Evolutionary conservation across 2,888 invertebrate genomes (phyloP), one percentile per base, ranked within the genome.

Genomic region (Drosophila buzzatii): DNA sequence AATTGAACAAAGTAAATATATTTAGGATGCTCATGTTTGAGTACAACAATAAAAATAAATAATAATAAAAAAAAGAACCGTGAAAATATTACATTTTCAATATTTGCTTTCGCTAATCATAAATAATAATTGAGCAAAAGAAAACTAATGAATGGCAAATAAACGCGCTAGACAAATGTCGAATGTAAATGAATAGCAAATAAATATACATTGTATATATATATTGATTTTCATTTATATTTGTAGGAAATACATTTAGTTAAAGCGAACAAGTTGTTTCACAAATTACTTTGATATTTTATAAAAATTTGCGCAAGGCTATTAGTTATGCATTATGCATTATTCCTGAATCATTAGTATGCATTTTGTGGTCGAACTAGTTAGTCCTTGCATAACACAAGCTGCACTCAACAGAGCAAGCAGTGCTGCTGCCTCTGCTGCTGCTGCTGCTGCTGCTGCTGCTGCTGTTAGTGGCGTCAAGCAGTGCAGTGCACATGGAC

Each of bases 11-110:
- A 65, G 51, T 53, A 68, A 51, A 60, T 41, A 49, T 18, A 33
- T 49, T 49, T 16, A 57, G 57, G 47, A 44, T 67, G 61, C 60
- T 45, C 75, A 67, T 61, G 75, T 73, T 73, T 60, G 3, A 23
- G n/a, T n/a, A 45, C 3, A 76, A 12, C 20, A 27, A 47, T 33
- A 31, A 31, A 47, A 16, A 16, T 27, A 27, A 27, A 27, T 27
- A 27, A 27, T 27, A 16, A 16, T 4, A 1, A 23, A 37, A 31
- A n/a, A 65, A 70, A 69, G 39, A 12, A 10, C 59, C 58, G n/a
- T 14, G 31, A 0, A 6, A 42, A 37, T 41, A 70, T 37, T 69
- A 27, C 12, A 45, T 47, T 59, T 18, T 12, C 44, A 47, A 61
- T 60, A 52, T 33, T 27, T 18, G n/a, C 39, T 39, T 45, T 52